These are phyloP conservation scores for Spatulosminthurus flaviceps DNA, from an alignment of 2,888 invertebrate genomes.

Conservation along the genomic window DNA sequence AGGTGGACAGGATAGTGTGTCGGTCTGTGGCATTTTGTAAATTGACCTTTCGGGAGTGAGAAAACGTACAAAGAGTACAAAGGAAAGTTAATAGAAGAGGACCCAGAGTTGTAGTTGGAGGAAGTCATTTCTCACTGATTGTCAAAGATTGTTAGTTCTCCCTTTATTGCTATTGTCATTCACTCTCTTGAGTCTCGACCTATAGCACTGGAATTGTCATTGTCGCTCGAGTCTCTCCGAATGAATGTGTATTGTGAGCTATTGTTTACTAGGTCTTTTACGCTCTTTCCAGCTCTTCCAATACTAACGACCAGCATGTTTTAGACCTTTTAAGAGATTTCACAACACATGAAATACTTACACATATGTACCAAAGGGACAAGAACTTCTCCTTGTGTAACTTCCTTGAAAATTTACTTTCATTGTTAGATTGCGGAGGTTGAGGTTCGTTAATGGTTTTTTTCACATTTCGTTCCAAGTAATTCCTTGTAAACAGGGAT, in stretches of 20 bases:
- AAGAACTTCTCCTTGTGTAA: slow-evolving; percentile 1
- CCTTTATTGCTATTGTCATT: slow-evolving; percentile 43
- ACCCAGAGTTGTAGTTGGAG: slow-evolving; percentile 33
- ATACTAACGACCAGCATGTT: slow-evolving; percentile 33
- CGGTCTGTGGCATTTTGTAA: slow-evolving; percentile 18
- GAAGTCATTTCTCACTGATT: slow-evolving; percentile 50
- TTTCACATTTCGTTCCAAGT: slow-evolving; percentile 17
- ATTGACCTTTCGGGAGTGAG: slow-evolving; percentile 46
- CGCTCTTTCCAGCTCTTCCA: background rate
- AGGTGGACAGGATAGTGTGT: slow-evolving; percentile 16
- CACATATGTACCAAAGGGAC: no score
- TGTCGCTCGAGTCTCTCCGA: slow-evolving; percentile 21
- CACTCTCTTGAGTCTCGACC: slow-evolving; percentile 22
- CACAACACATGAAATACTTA: slow-evolving; percentile 25
- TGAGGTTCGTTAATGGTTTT: no score
- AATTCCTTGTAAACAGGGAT: background rate
- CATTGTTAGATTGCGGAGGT: background rate
- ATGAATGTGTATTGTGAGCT: background rate
- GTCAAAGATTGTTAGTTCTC: slow-evolving; percentile 47
- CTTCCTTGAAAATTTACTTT: slow-evolving; percentile 23
- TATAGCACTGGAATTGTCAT: slow-evolving; percentile 23
- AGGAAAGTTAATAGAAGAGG: slow-evolving; percentile 43
- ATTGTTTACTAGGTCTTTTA: slow-evolving; percentile 26
- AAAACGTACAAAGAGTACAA: slow-evolving; percentile 39
- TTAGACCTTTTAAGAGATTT: slow-evolving; percentile 27